phyloP scores from a whole-genome alignment of 2,113 vertebrate genomes.

The Nymphicus hollandicus region DNA sequence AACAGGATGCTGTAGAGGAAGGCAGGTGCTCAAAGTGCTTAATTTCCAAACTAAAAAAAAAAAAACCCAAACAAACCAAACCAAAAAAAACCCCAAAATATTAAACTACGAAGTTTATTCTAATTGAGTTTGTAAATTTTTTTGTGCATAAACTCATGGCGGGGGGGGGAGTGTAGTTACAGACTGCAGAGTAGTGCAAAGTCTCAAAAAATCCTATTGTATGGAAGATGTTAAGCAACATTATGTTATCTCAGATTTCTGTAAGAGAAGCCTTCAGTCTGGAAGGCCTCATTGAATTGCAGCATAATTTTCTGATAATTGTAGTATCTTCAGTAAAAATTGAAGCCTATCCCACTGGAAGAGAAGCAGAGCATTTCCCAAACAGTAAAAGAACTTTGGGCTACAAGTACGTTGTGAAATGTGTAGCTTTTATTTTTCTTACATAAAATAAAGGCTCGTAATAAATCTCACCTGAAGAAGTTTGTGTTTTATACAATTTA shows the following conservation, averaged over 20 bases:
- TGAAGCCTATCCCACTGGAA: background rate
- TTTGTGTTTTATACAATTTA: background rate
- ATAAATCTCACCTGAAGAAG: background rate
- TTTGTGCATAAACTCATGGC: background rate
- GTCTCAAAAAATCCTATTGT: background rate
- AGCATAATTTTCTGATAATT: background rate
- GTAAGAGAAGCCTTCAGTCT: background rate
- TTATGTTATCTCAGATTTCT: background rate
- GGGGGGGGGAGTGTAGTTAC: background rate
- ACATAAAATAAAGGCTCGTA: background rate
- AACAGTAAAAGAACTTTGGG: background rate
- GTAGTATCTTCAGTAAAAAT: background rate
- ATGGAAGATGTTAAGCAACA: background rate
- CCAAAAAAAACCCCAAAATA: background rate
- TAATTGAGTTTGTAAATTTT: background rate
- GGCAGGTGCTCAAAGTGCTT: background rate
- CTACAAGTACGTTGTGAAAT: background rate
- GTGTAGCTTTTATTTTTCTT: background rate
- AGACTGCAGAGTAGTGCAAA: background rate
- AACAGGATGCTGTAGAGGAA: background rate
- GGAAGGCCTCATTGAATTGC: background rate
- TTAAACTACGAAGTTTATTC: background rate
- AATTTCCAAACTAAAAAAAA: background rate
- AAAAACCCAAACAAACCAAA: background rate
- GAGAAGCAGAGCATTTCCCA: background rate